phyloP scores from a whole-genome alignment of 1,140 invertebrate species.

The Conus betulinus region DNA sequence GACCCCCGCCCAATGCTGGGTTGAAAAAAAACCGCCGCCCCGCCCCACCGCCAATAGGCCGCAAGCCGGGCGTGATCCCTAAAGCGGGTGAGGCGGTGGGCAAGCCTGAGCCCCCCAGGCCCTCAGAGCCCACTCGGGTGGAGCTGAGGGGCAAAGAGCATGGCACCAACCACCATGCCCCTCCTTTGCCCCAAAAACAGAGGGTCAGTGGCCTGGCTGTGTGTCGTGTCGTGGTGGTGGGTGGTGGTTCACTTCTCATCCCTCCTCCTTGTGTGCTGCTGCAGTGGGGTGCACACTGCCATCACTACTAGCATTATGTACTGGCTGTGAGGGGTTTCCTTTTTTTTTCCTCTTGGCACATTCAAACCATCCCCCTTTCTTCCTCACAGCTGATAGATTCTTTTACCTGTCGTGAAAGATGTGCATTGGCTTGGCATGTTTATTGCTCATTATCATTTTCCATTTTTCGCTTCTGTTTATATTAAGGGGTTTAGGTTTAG shows the following conservation, averaged over 20 bases:
- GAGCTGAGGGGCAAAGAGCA: slow-evolving; percentile 34
- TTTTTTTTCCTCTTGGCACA: too few relatives aligned
- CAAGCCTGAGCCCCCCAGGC: slow-evolving; percentile 52
- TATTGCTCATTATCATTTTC: too few relatives aligned
- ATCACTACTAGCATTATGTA: too few relatives aligned
- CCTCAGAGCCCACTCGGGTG: slow-evolving; percentile 41
- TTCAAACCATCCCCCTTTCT: too few relatives aligned
- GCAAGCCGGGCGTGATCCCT: slow-evolving; percentile 54
- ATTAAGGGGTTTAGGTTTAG: too few relatives aligned
- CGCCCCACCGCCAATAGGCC: slow-evolving; percentile 71
- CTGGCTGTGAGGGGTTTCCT: too few relatives aligned
- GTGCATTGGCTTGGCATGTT: too few relatives aligned
- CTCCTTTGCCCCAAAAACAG: slow-evolving; percentile 5
- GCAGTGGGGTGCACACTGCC: neutral
- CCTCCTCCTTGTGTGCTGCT: neutral
- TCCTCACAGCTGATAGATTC: too few relatives aligned
- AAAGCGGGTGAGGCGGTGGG: slow-evolving; percentile 19
- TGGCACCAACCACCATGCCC: slow-evolving; percentile 12
- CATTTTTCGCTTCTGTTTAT: too few relatives aligned
- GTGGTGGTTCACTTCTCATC: neutral
- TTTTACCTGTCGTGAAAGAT: too few relatives aligned
- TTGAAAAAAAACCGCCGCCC: slow-evolving; percentile 65
- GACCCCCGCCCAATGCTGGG: slow-evolving; percentile 62
- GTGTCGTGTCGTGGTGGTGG: neutral
- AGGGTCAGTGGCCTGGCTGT: slow-evolving; percentile 21